Evolutionary conservation across 2,113 vertebrate species (phyloP).

Genomic region (Aplodontia rufa): DNA sequence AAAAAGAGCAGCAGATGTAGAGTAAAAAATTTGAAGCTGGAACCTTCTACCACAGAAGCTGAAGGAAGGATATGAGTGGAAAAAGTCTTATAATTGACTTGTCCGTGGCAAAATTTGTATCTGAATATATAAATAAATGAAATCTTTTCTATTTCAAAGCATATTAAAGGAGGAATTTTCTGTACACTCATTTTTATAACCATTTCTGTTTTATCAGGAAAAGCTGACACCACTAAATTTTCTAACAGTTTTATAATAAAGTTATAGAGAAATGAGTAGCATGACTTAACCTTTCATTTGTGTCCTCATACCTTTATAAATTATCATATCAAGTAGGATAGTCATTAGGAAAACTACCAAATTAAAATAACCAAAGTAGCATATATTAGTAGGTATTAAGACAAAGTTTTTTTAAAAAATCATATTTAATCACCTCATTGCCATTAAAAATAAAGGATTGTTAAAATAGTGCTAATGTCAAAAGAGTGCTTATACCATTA

Average conservation of each 20-base stretch:
- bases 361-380: neutral
- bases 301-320: neutral
- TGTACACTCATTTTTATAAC: neutral
- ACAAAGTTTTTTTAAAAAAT: neutral
- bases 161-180: neutral
- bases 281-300: neutral
- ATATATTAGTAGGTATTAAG: neutral
- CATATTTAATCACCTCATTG: neutral
- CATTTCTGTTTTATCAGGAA: neutral
- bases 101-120: neutral
- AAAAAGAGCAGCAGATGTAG: neutral
- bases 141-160: neutral
- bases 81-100: too few species aligned
- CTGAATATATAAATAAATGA: neutral
- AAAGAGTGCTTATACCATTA: neutral
- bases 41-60: accelerated
- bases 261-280: neutral
- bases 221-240: neutral
- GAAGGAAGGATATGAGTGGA: accelerated
- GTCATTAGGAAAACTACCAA: neutral
- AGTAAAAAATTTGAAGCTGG: accelerated
- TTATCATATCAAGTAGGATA: neutral
- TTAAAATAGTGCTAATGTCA: neutral
- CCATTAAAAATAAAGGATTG: neutral
- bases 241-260: neutral